Conservation (phyloP, 2,797 vertebrate genomes). For the Hylomyscus alleni region DNA sequence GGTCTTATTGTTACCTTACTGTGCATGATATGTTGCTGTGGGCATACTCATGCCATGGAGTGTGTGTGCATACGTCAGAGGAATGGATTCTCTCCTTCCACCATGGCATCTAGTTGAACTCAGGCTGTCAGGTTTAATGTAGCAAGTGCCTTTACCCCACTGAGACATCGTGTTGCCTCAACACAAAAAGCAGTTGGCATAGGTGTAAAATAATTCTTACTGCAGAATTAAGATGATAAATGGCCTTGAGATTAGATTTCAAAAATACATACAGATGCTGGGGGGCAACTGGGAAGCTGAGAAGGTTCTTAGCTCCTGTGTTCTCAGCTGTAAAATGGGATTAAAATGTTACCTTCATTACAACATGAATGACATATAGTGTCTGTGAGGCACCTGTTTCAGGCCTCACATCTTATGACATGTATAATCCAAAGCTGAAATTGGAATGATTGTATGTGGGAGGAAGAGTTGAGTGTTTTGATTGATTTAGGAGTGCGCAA, state of each 20-base stretch:
- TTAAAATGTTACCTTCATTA: not conserved
- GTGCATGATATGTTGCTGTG: not conserved
- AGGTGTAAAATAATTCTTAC: not conserved
- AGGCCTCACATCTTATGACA: not conserved
- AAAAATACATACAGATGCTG: not conserved
- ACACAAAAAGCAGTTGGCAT: not conserved
- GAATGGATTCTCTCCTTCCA: not conserved
- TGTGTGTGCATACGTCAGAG: not conserved
- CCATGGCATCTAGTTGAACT: not conserved
- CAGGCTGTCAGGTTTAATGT: not conserved
- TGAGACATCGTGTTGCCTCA: not conserved
- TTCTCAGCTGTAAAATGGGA: not conserved
- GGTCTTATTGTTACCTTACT: not conserved
- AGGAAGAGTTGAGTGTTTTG: not conserved
- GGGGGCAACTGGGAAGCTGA: not conserved
- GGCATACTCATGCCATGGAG: too few relatives aligned
- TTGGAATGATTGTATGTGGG: not conserved
- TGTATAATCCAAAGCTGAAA: not conserved
- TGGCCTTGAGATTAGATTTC: constrained; percentile 9
- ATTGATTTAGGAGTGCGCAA: not conserved
- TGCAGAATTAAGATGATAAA: constrained; percentile 11
- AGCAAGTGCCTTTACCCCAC: not conserved
- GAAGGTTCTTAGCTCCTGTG: not conserved
- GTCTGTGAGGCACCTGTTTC: not conserved
- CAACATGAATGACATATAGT: not conserved